phyloP scores from a whole-genome alignment of 2,888 invertebrate species.

The Seira sanloemensis region DNA sequence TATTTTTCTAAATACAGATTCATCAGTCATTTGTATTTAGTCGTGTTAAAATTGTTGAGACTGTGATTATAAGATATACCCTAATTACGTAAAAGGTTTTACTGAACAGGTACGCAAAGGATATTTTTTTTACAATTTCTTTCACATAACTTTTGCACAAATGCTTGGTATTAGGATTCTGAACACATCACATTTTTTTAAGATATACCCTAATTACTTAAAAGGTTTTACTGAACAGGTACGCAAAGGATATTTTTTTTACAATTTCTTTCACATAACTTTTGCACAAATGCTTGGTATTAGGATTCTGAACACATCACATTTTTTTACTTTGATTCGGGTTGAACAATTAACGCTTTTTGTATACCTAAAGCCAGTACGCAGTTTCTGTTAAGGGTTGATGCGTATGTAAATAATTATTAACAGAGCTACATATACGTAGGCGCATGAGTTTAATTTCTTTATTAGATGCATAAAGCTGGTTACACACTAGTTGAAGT shows the following conservation, averaged over 20 bases:
- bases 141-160: not conserved
- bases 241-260: not conserved
- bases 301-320: not conserved
- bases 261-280: not conserved
- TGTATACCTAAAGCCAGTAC: too few species aligned
- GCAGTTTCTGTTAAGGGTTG: too few species aligned
- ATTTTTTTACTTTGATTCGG: not conserved
- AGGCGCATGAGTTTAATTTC: not conserved
- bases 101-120: not conserved
- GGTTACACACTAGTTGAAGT: too few species aligned
- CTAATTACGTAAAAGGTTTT: not conserved
- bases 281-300: not conserved
- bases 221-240: not conserved
- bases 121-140: not conserved
- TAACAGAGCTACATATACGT: not conserved
- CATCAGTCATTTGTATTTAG: not conserved
- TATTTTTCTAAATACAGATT: not conserved
- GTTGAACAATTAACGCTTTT: slow-evolving; percentile 3
- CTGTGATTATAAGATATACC: too few species aligned
- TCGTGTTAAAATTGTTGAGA: too few species aligned
- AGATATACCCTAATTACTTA: too few species aligned
- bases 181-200: too few species aligned
- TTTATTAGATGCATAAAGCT: too few species aligned
- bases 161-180: not conserved
- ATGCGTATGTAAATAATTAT: not conserved